A percentile compares a stretch with the other conserved stretches of the same genome.
phyloP scores from a whole-genome alignment of 2,797 vertebrate species.

The Echeneis naucrates region DNA sequence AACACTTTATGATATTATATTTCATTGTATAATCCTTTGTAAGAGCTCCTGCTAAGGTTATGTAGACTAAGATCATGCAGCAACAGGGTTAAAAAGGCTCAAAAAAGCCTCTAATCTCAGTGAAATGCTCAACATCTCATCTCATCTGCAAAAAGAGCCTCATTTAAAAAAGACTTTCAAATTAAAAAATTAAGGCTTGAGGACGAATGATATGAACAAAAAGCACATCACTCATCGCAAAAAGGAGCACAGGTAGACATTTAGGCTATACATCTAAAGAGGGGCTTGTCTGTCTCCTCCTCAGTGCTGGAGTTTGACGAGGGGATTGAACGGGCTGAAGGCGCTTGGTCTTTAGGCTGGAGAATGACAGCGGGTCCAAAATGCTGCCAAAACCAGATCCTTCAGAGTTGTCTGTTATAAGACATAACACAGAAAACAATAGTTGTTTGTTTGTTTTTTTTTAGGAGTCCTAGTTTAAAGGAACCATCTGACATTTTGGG shows the following conservation, averaged over 20 bases:
- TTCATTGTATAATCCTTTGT: constrained; percentile 51
- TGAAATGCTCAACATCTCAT: constrained; percentile 72
- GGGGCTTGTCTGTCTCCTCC: constrained; percentile 52
- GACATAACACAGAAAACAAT: constrained; percentile 77
- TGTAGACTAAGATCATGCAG: constrained; percentile 16
- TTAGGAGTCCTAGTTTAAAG: not conserved
- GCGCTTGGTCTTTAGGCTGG: constrained; percentile 71
- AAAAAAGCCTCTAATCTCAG: constrained; percentile 26
- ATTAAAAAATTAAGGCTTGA: constrained; percentile 36
- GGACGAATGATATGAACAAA: constrained; percentile 40
- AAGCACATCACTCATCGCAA: constrained; percentile 41
- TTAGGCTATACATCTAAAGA: constrained; percentile 47
- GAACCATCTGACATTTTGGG: constrained; percentile 9
- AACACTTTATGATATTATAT: constrained; percentile 66
- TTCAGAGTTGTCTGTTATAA: constrained; percentile 80
- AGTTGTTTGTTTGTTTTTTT: too few relatives aligned
- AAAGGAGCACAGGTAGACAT: constrained; percentile 53
- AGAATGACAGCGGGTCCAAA: constrained; percentile 81
- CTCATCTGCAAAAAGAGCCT: constrained; percentile 34
- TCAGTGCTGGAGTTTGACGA: constrained; percentile 14
- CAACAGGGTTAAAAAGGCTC: constrained; percentile 40
- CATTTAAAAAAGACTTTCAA: constrained; percentile 27
- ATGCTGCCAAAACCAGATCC: constrained; percentile 90
- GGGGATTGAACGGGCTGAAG: constrained; percentile 52
- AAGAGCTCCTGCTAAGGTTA: constrained; percentile 46